These are phyloP conservation scores for Resseliella maxima DNA, from an alignment of 2,888 invertebrate species.

Conservation along the genomic window DNA sequence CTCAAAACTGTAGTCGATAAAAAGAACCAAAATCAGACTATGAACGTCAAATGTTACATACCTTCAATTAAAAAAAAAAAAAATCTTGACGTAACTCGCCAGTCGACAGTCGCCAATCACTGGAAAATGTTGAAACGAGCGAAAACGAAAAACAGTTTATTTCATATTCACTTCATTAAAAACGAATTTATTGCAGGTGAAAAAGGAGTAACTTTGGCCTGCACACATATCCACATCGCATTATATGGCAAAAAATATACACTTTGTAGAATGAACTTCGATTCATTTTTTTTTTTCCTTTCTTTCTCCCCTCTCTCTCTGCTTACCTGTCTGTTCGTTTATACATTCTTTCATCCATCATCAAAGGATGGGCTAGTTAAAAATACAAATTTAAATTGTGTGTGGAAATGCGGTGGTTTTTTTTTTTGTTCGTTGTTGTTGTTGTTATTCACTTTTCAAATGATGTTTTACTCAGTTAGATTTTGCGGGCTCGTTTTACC, in stretches of 20 bases:
- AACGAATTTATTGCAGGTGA: background rate
- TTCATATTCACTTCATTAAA: slow-evolving; percentile 55
- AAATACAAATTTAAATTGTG: slow-evolving; percentile 32
- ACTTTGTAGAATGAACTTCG: background rate
- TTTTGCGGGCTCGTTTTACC: background rate
- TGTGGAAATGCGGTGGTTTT: background rate
- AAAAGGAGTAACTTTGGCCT: background rate
- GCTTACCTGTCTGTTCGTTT: background rate
- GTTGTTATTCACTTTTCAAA: background rate
- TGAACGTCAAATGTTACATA: background rate
- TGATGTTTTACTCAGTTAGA: slow-evolving; percentile 32
- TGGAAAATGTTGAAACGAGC: background rate
- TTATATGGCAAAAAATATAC: background rate
- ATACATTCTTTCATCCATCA: slow-evolving; percentile 12
- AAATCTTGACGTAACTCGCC: background rate
- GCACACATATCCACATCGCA: background rate
- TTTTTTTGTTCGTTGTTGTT: too few relatives aligned
- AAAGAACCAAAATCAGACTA: background rate
- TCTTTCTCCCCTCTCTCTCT: too few relatives aligned
- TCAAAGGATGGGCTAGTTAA: slow-evolving; percentile 21
- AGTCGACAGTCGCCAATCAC: background rate
- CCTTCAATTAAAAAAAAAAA: background rate
- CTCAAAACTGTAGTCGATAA: background rate
- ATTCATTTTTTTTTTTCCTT: background rate
- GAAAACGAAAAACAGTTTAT: slow-evolving; percentile 35